Evolutionary conservation across 2,888 invertebrate genomes (phyloP), one percentile per base, ranked within the genome.

Genomic region (Oegoconia quadripuncta): DNA sequence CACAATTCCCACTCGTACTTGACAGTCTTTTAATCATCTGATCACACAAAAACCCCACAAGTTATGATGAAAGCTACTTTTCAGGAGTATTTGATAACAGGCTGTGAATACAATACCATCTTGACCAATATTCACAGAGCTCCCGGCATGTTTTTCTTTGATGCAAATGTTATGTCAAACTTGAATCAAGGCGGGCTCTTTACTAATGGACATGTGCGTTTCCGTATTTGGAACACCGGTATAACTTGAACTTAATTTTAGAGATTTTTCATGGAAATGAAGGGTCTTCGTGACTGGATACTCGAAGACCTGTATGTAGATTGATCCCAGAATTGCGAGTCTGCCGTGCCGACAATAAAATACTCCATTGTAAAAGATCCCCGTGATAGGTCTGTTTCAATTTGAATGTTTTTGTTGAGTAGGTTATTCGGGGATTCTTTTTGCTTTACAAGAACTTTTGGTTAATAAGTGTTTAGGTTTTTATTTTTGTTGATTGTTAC

Each of bases 261-360:
- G 8, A 13, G n/a, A 2, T 13, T 27, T 16, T 30, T 6, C 4
- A 3, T 16, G n/a, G n/a, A 17, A 6, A 17, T 3, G 11, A 17
- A n/a, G n/a, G 29, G 2, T 30, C 29, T 30, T 27, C 7, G 29
- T n/a, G n/a, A 13, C 4, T 17, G 16, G 29, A 5, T 16, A 11
- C n/a, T 9, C n/a, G 29, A 6, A n/a, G 6, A n/a, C 4, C 18
- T 12, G 31, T 32, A 32, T 20, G 44, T 42, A 42, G 36, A 44
- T 37, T 44, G 32, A 22, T 32, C 33, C 7, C 22, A 25, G 33
- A 42, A 44, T 42, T 38, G 47, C n/a, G 41, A 37, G 39, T 28
- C 37, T 14, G 36, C 34, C 17, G 31, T 31, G 30, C 33, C 34
- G 13, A 11, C 26, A 20, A 39, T 42, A 46, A 42, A 46, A 41